Evolutionary conservation across 1,140 invertebrate genomes (phyloP).

Genomic region (Drosophila malerkotliana): DNA sequence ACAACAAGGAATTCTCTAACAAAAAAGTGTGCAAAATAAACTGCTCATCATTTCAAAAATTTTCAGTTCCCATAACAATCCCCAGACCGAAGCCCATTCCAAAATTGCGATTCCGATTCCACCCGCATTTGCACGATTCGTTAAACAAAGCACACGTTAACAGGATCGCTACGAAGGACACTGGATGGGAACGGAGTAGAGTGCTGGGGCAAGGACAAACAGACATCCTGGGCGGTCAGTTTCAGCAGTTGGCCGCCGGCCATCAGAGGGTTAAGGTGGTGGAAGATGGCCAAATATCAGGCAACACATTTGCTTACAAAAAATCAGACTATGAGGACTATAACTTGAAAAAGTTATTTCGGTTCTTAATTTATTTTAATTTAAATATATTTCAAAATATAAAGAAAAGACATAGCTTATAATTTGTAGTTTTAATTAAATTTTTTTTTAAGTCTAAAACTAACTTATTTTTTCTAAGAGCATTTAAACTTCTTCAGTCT

Average conservation of each 20-base stretch:
- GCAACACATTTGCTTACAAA: conserved; percentile 46
- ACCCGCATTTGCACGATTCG: conserved; percentile 84
- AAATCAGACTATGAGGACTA: not conserved
- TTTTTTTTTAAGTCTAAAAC: not conserved
- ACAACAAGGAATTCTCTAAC: conserved; percentile 27
- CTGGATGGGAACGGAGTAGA: not conserved
- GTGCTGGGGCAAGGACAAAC: conserved; percentile 15
- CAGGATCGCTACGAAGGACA: conserved; percentile 32
- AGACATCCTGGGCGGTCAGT: conserved; percentile 53
- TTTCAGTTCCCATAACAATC: conserved; percentile 12
- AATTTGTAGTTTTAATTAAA: too few relatives aligned
- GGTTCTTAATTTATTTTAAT: not conserved
- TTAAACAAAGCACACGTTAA: conserved; percentile 84
- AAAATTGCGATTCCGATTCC: conserved; percentile 42
- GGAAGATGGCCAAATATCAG: conserved; percentile 12
- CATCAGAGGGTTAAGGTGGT: not conserved
- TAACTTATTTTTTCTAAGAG: conserved; percentile 2
- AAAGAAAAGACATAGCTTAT: too few relatives aligned
- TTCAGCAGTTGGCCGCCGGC: conserved; percentile 56
- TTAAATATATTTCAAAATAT: not conserved
- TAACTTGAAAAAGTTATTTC: not conserved
- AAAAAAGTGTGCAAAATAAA: conserved; percentile 71
- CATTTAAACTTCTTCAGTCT: conserved; percentile 21
- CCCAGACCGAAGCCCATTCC: conserved; percentile 29
- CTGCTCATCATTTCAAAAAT: conserved; percentile 54